Conservation (phyloP, 2,113 vertebrate species). For the Lepidothrix coronata region DNA sequence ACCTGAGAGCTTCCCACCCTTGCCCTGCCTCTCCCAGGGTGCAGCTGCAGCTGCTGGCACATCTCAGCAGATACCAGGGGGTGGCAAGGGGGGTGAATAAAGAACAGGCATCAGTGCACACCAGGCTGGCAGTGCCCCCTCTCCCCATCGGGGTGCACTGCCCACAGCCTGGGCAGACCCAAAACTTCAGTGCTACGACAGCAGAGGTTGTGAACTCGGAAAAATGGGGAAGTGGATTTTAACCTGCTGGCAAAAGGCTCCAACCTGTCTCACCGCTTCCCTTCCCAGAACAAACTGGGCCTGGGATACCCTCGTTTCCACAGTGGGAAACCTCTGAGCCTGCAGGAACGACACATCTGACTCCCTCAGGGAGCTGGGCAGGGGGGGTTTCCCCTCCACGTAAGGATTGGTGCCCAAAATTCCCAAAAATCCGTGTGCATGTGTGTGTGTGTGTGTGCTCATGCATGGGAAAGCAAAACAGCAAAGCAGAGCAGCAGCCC, state of each 20-base stretch:
- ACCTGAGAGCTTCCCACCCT: accelerated
- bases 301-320: not conserved
- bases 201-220: accelerated
- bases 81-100: accelerated
- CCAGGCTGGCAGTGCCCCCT: not conserved
- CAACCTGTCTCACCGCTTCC: not conserved
- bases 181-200: accelerated
- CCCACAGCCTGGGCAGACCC: not conserved
- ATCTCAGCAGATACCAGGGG: not conserved
- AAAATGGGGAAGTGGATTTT: not conserved
- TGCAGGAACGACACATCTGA: not conserved
- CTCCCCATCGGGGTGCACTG: not conserved
- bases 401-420: not conserved
- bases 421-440: accelerated
- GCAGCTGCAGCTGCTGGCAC: not conserved
- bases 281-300: not conserved
- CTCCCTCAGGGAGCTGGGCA: not conserved
- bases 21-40: not conserved
- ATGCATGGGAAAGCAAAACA: not conserved
- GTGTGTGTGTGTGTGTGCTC: not conserved
- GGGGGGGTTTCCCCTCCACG: accelerated
- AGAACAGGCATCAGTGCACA: not conserved
- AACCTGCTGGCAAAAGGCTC: not conserved
- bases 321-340: accelerated
- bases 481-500: not conserved